Conservation (phyloP, 2,113 vertebrate genomes). For the Tupaia chinensis region DNA sequence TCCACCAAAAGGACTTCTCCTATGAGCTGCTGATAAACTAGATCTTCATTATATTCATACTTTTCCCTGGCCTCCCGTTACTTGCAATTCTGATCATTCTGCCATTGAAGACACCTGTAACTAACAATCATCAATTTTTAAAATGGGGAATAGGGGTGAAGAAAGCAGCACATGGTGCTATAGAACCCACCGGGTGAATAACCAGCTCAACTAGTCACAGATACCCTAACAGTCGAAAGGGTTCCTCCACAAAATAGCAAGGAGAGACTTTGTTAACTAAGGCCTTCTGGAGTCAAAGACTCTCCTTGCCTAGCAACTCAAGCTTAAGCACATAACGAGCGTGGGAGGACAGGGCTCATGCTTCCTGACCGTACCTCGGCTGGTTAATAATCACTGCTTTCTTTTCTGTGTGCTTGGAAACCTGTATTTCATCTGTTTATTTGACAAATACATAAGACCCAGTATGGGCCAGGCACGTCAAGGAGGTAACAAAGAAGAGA, state of each 20-base stretch:
- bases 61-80: background rate
- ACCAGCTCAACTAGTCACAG: background rate
- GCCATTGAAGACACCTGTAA: background rate
- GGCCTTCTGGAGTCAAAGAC: background rate
- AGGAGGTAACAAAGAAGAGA: background rate
- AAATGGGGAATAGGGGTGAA: background rate
- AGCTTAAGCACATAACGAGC: background rate
- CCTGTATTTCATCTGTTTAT: background rate
- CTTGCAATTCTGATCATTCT: background rate
- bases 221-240: background rate
- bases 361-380: fast-evolving
- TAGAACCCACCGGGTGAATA: background rate
- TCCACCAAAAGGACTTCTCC: background rate
- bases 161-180: background rate
- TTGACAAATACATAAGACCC: background rate
- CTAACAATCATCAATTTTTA: background rate
- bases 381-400: background rate
- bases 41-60: background rate
- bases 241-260: background rate
- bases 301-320: background rate
- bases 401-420: background rate
- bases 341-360: background rate
- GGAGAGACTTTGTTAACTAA: background rate
- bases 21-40: background rate
- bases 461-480: background rate